These are phyloP conservation scores for Zaprionus ornatus DNA, from an alignment of 1,140 invertebrate species.

Conservation along the genomic window DNA sequence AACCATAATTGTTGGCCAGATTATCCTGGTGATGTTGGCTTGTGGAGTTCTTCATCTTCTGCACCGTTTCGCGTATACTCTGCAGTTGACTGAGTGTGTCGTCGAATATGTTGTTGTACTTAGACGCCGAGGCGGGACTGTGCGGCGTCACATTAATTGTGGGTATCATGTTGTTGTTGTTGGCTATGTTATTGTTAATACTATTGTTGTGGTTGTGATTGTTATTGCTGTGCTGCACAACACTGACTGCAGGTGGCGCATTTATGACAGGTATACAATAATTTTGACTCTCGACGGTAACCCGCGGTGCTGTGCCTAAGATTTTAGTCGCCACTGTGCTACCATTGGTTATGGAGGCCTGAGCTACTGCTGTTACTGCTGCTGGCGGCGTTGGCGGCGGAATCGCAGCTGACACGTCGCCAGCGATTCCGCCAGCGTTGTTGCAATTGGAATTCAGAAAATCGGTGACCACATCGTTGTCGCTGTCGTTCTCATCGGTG, in stretches of 20 bases:
- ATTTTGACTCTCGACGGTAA: slow-evolving; percentile 72
- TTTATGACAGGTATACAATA: slow-evolving; percentile 80
- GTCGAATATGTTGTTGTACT: slow-evolving; percentile 84
- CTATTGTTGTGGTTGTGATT: slow-evolving; percentile 35
- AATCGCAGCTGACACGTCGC: slow-evolving; percentile 34
- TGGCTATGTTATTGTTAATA: slow-evolving; percentile 40
- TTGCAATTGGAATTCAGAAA: slow-evolving; percentile 77
- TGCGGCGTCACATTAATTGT: slow-evolving; percentile 94
- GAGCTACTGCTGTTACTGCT: not conserved
- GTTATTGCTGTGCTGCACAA: slow-evolving; percentile 9
- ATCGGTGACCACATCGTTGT: slow-evolving; percentile 82
- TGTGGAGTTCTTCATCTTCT: slow-evolving; percentile 82
- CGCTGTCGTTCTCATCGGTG: slow-evolving; percentile 72
- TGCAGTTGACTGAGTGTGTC: slow-evolving; percentile 84
- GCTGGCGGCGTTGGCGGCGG: not conserved
- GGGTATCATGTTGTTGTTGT: slow-evolving; percentile 86
- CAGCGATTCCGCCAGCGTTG: slow-evolving; percentile 19
- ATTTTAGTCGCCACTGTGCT: slow-evolving; percentile 38
- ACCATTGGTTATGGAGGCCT: slow-evolving; percentile 35
- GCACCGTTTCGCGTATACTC: slow-evolving; percentile 80
- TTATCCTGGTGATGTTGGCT: slow-evolving; percentile 63
- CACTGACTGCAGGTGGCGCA: slow-evolving; percentile 38
- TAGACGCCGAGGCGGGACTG: slow-evolving; percentile 87
- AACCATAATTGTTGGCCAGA: slow-evolving; percentile 52
- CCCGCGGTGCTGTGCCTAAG: slow-evolving; percentile 17